These are phyloP conservation scores for Ferdinandea cuprea DNA, from an alignment of 2,888 invertebrate species.

Conservation along the genomic window DNA sequence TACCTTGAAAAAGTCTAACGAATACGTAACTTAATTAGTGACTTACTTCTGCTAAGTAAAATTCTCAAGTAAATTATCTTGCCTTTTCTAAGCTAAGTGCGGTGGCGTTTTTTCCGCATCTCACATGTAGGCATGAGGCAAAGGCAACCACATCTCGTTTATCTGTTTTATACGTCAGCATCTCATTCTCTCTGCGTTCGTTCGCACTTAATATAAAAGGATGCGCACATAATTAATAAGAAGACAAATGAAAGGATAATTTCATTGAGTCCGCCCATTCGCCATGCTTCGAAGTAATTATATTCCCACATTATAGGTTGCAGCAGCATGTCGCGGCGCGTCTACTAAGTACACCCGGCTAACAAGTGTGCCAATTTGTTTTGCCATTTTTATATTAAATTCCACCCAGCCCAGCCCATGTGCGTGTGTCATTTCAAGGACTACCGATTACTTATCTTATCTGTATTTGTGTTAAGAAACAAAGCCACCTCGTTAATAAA, in stretches of 20 bases:
- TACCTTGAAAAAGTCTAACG: too few relatives aligned
- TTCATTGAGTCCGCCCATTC: conserved; percentile 66
- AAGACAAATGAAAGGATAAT: conserved; percentile 74
- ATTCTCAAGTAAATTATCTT: conserved; percentile 38
- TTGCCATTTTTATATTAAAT: conserved; percentile 41
- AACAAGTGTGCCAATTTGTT: conserved; percentile 68
- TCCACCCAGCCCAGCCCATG: conserved; percentile 8
- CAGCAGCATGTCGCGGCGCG: conserved; percentile 2
- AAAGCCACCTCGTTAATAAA: conserved; percentile 72
- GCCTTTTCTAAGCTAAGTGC: neutral
- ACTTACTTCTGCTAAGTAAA: conserved; percentile 15
- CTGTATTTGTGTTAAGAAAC: conserved; percentile 32
- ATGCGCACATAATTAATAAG: conserved; percentile 73
- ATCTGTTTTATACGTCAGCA: conserved; percentile 64
- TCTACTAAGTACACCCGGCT: conserved; percentile 41
- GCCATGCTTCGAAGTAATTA: conserved; percentile 60
- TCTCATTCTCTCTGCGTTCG: conserved; percentile 44
- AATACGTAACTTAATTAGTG: neutral
- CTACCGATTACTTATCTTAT: neutral
- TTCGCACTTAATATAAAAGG: conserved; percentile 73
- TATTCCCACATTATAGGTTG: conserved; percentile 50
- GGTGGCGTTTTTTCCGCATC: conserved; percentile 12
- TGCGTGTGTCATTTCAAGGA: conserved; percentile 33
- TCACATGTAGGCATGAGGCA: conserved; percentile 2
- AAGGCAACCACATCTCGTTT: conserved; percentile 58